phyloP scores from a whole-genome alignment of 2,113 vertebrate species.

The Protobothrops mucrosquamatus region DNA sequence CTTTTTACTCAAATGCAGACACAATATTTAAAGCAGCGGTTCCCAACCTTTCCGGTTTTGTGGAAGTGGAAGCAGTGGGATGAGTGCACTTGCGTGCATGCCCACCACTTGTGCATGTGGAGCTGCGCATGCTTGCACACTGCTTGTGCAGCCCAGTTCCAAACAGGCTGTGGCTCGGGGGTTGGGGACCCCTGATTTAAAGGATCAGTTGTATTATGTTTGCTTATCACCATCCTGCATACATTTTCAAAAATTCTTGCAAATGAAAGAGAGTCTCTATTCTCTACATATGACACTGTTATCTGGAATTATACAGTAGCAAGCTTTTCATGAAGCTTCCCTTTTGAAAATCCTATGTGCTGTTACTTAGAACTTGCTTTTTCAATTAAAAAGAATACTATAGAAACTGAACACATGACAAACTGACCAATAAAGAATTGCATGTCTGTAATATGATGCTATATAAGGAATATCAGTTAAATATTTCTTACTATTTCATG shows the following conservation, averaged over 20 bases:
- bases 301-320: not conserved
- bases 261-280: not conserved
- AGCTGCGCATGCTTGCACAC: not conserved
- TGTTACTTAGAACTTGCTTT: not conserved
- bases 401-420: conserved; percentile 24
- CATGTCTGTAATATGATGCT: conserved; percentile 29
- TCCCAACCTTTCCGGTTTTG: not conserved
- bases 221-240: not conserved
- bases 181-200: not conserved
- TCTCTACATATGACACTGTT: not conserved
- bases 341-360: not conserved
- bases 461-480: conserved; percentile 36
- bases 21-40: not conserved
- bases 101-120: not conserved
- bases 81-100: not conserved
- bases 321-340: not conserved
- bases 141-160: not conserved
- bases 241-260: not conserved
- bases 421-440: conserved; percentile 2
- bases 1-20: not conserved
- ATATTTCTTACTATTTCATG: conserved; percentile 30
- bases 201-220: conserved; percentile 1
- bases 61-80: not conserved
- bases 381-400: not conserved
- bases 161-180: not conserved